Evolutionary conservation across 2,888 invertebrate genomes (phyloP), one percentile per base, ranked within the genome.

Genomic region (Tetrapedia diversipes): DNA sequence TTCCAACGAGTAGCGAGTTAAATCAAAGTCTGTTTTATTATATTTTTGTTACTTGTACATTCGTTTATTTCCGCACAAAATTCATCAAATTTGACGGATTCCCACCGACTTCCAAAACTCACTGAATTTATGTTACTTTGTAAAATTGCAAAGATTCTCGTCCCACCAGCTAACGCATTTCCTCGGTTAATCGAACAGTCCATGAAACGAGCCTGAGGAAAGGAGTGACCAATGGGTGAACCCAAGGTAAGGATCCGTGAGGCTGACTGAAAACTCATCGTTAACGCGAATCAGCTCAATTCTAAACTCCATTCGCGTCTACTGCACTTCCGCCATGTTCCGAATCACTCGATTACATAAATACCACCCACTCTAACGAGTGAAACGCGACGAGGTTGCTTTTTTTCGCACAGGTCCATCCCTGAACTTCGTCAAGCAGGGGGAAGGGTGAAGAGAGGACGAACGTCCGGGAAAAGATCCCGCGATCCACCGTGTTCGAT

Each of bases 241-340:
- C 16, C 16, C 16, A 29, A 39, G 34, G 39, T 24, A n/a, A 34
- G 49, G 11, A 32, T 39, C 10, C 34, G 19, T 1, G 4, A 4
- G 10, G 16, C 14, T 6, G 10, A 19, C 19, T 57, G 34, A 11
- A 59, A 67, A 67, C 59, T 67, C 43, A 3, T 69, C 49, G 39
- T 45, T 47, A 65, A 70, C 37, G 54, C 14, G 49, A 57, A 66
- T 70, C 70, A 57, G 66, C 67, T 29, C 53, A 69, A 69, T 69
- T 69, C 54, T 54, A 45, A 54, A 54, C 69, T 47, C 67, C 32
- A 71, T 71, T 71, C 70, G 66, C 70, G 70, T 71, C 70, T 70
- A 66, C 32, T 56, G 70, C 70, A 70, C 70, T 70, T 70, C 70
- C 70, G 70, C 66, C 54, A 65, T 24, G 66, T 8, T 63, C 27